Evolutionary conservation across 1,140 invertebrate genomes (phyloP), one percentile per base, ranked within the genome.

Genomic region (Mercenaria mercenaria): DNA sequence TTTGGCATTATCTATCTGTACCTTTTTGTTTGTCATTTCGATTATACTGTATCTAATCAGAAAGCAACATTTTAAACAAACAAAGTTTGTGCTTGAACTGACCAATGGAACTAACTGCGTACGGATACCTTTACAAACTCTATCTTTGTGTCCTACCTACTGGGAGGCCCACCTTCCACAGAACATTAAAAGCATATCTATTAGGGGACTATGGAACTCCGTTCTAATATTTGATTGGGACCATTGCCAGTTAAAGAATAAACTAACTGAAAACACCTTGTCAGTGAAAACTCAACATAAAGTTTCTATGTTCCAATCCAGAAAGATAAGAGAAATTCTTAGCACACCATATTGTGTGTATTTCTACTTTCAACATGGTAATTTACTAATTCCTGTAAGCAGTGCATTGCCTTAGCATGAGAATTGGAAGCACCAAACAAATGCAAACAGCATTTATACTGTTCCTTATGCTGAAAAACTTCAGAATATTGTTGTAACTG

Each of bases 111-210:
- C 8, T 11, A 20, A 61, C 26, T 61, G 56, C n/a, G 6, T 61
- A n/a, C 56, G 26, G 18, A 29, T 61, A 61, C 56, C 56, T n/a
- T 61, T 61, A 29, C 18, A 61, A 61, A n/a, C 23, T 61, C 26
- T 61, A 61, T 61, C 56, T 61, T 61, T 61, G 56, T 61, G 56
- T 61, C 56, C 56, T n/a, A 61, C 56, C 56, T 61, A 61, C 26
- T 61, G 56, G 56, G 26, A 61, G 23, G 56, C 56, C n/a, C 56
- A 61, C 4, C 4, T n/a, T 23, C 56, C 56, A 61, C 18, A 20
- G 18, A 61, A 61, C 26, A 61, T 61, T n/a, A 61, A 20, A 11
- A n/a, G 10, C n/a, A 61, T 61, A 4, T 61, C 56, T n/a, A 61
- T 61, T 8, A 10, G 56, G 10, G 56, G 56, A 11, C 20, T 52